Conservation (phyloP, 2,888 invertebrate species). For the Eurois occulta region DNA sequence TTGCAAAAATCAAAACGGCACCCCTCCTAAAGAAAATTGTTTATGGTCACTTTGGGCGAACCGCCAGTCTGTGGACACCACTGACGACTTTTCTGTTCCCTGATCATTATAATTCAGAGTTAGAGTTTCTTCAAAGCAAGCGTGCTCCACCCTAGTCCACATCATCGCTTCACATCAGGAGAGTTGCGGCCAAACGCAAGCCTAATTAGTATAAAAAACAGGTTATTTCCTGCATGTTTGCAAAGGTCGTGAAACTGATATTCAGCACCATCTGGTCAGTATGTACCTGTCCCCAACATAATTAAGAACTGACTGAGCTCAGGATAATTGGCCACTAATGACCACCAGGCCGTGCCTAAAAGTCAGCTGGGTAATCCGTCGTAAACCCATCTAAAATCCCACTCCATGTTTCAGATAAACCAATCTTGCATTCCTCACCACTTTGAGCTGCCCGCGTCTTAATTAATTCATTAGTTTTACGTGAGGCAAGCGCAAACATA, state of each 20-base stretch:
- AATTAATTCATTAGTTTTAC: constrained; percentile 49
- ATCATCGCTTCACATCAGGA: no score
- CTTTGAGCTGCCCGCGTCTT: constrained; percentile 36
- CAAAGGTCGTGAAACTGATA: not conserved
- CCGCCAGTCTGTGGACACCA: no score
- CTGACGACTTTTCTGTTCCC: no score
- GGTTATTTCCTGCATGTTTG: not conserved
- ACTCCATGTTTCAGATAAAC: constrained; percentile 27
- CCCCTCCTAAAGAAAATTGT: no score
- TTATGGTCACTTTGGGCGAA: no score
- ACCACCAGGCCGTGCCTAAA: not conserved
- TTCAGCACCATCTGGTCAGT: not conserved
- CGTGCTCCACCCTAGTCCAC: no score
- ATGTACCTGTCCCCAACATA: no score
- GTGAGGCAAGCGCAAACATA: constrained; percentile 21
- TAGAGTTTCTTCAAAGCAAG: no score
- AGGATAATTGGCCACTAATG: constrained; percentile 3
- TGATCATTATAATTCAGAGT: no score
- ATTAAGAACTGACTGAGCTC: not conserved
- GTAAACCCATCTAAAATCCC: constrained; percentile 7
- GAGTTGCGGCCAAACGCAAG: no score
- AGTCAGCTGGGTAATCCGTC: not conserved
- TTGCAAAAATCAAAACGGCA: no score
- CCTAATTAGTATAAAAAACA: no score
- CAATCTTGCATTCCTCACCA: constrained; percentile 40